Evolutionary conservation across 2,797 vertebrate genomes (phyloP).

Genomic region (Chaetodon trifasciatus): DNA sequence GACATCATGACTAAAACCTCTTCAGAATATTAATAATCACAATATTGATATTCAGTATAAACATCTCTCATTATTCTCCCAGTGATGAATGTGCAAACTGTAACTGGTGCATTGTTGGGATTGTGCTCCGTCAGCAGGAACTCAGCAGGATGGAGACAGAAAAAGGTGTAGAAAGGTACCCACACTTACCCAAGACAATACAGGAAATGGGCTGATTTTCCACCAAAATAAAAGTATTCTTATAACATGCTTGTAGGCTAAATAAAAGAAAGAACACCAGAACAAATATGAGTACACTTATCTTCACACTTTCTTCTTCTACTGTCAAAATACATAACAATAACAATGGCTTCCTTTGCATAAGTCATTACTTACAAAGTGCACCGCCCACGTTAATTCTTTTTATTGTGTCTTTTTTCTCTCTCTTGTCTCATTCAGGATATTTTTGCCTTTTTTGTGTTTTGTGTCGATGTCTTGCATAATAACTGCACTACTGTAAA

Average conservation of each 20-base stretch:
- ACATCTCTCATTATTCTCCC: not conserved
- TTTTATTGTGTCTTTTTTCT: not conserved
- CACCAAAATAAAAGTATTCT: conserved; percentile 34
- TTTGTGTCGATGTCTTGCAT: no score
- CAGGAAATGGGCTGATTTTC: not conserved
- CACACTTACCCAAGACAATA: rapidly evolving
- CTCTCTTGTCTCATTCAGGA: no score
- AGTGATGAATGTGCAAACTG: not conserved
- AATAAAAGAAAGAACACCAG: not conserved
- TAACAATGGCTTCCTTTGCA: no score
- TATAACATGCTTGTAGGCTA: not conserved
- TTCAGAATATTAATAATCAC: not conserved
- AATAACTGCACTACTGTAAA: no score
- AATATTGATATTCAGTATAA: rapidly evolving
- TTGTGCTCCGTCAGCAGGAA: conserved; percentile 56
- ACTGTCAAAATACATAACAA: no score
- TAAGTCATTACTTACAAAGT: no score
- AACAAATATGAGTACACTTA: no score
- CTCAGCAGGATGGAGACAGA: conserved; percentile 15
- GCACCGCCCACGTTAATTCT: no score
- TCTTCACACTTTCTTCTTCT: no score
- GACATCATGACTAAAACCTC: not conserved
- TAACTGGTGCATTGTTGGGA: conserved; percentile 41
- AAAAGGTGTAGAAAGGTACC: not conserved
- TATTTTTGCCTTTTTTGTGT: no score